Conservation (phyloP, 2,113 vertebrate species). For the Lophochroa leadbeateri region DNA sequence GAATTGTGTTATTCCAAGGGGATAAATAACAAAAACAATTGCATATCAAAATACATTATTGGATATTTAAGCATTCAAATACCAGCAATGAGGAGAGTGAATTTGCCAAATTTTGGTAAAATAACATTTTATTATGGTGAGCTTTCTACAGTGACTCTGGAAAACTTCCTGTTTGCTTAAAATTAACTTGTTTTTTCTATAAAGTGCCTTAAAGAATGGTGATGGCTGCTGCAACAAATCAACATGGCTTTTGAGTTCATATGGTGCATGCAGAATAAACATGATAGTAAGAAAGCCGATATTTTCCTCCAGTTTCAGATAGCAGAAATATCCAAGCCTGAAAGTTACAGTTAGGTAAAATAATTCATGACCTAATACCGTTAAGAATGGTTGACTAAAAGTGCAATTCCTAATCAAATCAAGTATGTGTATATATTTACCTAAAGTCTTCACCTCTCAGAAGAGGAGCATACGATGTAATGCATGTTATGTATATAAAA, state of each 20-base stretch:
- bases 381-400: not conserved
- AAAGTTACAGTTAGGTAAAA: not conserved
- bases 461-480: not conserved
- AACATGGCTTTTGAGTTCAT: not conserved
- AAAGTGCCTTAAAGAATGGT: not conserved
- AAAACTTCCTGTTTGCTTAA: not conserved
- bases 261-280: not conserved
- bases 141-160: not conserved
- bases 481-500: not conserved
- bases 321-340: not conserved
- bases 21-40: constrained; percentile 7
- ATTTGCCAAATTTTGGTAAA: not conserved
- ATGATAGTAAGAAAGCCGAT: not conserved
- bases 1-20: constrained; percentile 22
- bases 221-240: not conserved
- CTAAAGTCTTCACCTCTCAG: not conserved
- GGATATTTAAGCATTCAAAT: not conserved
- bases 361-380: not conserved
- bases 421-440: not conserved
- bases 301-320: not conserved
- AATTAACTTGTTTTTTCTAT: not conserved
- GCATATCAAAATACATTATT: not conserved
- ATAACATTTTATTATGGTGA: not conserved
- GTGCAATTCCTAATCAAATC: not conserved
- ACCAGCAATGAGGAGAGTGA: not conserved